These are phyloP conservation scores for Spermophilus dauricus DNA, from an alignment of 2,113 vertebrate genomes.

Conservation along the genomic window DNA sequence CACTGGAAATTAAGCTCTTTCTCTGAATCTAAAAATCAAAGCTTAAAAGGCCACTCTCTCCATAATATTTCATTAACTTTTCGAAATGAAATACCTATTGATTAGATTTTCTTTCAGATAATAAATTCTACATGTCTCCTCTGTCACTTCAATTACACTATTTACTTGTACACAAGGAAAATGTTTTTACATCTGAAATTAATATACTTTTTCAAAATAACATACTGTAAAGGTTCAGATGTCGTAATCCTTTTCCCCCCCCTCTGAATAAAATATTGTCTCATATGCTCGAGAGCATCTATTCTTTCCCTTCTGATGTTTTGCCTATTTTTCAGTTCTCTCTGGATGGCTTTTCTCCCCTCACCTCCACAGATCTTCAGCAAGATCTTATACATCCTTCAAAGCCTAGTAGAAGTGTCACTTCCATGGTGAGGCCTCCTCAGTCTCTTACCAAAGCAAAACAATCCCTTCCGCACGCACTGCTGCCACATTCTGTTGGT, in stretches of 20 bases:
- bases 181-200: slow-evolving; percentile 83
- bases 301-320: slow-evolving; percentile 24
- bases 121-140: slow-evolving; percentile 84
- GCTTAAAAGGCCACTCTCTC: slow-evolving; percentile 83
- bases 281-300: neutral
- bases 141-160: slow-evolving; percentile 85
- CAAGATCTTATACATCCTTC: neutral
- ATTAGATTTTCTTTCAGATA: slow-evolving; percentile 84
- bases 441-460: neutral
- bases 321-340: neutral
- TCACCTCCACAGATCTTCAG: neutral
- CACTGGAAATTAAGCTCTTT: slow-evolving; percentile 82
- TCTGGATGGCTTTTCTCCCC: neutral
- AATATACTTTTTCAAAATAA: slow-evolving; percentile 74
- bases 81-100: slow-evolving; percentile 85
- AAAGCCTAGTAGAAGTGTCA: neutral
- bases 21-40: slow-evolving; percentile 81
- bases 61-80: slow-evolving; percentile 85
- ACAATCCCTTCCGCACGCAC: rapidly evolving
- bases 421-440: neutral
- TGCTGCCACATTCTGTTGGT: rapidly evolving
- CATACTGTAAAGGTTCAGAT: slow-evolving; percentile 13
- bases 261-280: neutral
- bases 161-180: slow-evolving; percentile 82
- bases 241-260: neutral